A percentile compares a stretch with the other conserved stretches of the same genome.
phyloP scores from a whole-genome alignment of 1,140 invertebrate genomes.

The Pectinophora gossypiella region DNA sequence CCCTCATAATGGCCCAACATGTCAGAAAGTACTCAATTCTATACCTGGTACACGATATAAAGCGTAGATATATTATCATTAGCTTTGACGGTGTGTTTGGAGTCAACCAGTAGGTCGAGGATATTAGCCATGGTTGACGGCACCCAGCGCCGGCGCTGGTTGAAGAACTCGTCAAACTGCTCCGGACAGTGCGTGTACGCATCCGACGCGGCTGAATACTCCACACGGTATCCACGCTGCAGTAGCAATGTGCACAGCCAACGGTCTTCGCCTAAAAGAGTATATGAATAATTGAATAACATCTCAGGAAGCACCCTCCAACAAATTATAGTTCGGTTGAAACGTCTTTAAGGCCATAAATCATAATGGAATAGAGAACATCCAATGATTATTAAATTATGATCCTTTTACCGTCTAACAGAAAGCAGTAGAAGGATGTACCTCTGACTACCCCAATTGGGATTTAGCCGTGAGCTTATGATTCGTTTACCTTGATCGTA shows the following conservation, averaged over 20 bases:
- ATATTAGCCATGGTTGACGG: conserved; percentile 98
- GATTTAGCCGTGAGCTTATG: no score
- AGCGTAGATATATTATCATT: conserved; percentile 97
- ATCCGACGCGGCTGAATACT: conserved; percentile 98
- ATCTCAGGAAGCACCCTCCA: no score
- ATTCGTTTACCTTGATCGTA: conserved; percentile 96
- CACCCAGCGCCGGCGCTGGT: conserved; percentile 96
- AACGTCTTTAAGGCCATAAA: no score
- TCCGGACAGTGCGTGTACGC: conserved; percentile 98
- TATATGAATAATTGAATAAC: no score
- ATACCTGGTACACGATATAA: conserved; percentile 94
- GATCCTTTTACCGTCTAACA: no score
- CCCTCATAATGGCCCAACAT: no score
- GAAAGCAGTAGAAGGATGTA: no score
- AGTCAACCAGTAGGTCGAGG: conserved; percentile 92
- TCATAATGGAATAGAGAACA: no score
- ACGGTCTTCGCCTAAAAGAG: conserved; percentile 91
- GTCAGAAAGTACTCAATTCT: no score
- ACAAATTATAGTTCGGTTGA: no score
- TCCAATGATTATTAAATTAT: no score
- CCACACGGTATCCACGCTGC: conserved; percentile 97
- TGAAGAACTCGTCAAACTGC: conserved; percentile 97
- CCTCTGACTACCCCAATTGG: no score
- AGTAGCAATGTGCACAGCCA: conserved; percentile 96
- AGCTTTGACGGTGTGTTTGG: conserved; percentile 92